These are phyloP conservation scores for Bradypus variegatus DNA, from an alignment of 2,797 vertebrate genomes.

Conservation along the genomic window DNA sequence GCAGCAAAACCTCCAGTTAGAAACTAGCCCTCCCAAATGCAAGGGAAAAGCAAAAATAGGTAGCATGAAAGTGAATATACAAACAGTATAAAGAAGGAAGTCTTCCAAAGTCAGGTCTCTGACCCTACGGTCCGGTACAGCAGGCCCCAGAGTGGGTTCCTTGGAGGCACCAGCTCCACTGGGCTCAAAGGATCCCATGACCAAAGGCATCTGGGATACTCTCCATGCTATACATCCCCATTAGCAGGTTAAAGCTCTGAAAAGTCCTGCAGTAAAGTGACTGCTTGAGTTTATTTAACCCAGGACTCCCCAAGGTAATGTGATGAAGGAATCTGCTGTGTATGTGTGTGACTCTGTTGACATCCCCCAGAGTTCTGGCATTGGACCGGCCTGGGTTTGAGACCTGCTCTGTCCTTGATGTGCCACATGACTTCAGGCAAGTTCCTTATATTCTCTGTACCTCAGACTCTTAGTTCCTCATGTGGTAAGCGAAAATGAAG, in stretches of 20 bases:
- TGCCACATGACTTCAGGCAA: not conserved
- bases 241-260: not conserved
- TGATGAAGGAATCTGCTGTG: not conserved
- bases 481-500: not conserved
- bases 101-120: not conserved
- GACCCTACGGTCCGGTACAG: not conserved
- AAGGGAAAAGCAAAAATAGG: not conserved
- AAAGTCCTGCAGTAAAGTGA: not conserved
- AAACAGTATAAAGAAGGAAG: not conserved
- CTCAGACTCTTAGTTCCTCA: not conserved
- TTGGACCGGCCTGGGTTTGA: not conserved
- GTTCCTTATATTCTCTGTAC: not conserved
- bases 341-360: not conserved
- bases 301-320: not conserved
- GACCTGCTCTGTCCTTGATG: not conserved
- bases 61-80: not conserved
- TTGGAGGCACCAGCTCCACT: not conserved
- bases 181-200: not conserved
- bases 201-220: not conserved
- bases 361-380: not conserved
- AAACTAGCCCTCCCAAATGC: not conserved
- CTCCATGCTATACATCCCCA: not conserved
- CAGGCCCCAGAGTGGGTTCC: not conserved
- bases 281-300: not conserved
- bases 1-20: not conserved